Conservation (phyloP, 2,888 invertebrate genomes). For the Acanthococcus lagerstroemiae region DNA sequence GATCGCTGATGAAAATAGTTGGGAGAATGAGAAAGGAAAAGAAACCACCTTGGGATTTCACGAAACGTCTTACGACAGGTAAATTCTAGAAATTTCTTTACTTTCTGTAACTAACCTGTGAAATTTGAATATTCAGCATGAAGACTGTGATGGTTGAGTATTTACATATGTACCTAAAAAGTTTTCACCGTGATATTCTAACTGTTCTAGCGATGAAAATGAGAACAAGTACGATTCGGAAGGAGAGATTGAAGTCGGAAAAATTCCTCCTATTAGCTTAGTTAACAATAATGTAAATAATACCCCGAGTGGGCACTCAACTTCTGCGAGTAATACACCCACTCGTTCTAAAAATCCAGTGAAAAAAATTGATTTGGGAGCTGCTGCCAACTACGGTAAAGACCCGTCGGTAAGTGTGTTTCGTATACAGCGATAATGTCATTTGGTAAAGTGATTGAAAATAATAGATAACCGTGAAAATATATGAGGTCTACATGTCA, state of each 20-base stretch:
- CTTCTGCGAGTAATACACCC: conserved; percentile 39
- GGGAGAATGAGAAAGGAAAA: conserved; percentile 40
- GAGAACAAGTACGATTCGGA: conserved; percentile 57
- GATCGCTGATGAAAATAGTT: conserved; percentile 26
- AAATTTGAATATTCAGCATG: too few species aligned
- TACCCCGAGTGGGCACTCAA: conserved; percentile 27
- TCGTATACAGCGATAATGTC: too few species aligned
- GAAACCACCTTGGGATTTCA: conserved; percentile 41
- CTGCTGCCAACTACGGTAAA: conserved; percentile 55
- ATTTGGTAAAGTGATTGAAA: too few species aligned
- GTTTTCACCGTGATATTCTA: not conserved
- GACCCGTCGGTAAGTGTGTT: not conserved
- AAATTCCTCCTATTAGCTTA: conserved; percentile 25
- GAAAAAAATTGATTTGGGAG: conserved; percentile 55
- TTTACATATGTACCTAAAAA: not conserved
- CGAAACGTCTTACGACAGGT: conserved; percentile 45
- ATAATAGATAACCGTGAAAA: too few species aligned
- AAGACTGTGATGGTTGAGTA: not conserved
- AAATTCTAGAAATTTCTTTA: too few species aligned
- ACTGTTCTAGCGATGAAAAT: conserved; percentile 47
- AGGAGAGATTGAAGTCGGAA: conserved; percentile 45
- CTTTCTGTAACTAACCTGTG: too few species aligned
- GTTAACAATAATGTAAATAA: conserved; percentile 20
- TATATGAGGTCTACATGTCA: too few species aligned
- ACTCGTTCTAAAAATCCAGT: conserved; percentile 43